These are phyloP conservation scores for Rhea pennata DNA, from an alignment of 2,113 vertebrate genomes.

Conservation along the genomic window DNA sequence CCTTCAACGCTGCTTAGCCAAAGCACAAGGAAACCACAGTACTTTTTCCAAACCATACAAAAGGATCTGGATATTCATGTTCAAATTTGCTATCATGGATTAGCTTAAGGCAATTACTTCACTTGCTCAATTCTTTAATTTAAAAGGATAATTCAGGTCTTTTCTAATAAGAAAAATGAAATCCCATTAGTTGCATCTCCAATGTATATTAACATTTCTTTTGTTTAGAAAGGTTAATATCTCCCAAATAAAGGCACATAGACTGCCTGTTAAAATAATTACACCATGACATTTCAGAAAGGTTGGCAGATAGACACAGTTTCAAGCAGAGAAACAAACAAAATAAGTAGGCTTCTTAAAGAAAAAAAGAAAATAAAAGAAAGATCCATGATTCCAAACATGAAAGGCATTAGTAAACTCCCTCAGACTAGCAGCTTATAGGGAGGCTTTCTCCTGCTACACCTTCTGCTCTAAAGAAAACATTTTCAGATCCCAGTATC, in stretches of 20 bases:
- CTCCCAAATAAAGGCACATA: constrained; percentile 86
- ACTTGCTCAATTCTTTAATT: constrained; percentile 79
- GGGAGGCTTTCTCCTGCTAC: background rate
- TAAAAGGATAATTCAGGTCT: constrained; percentile 75
- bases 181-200: constrained; percentile 82
- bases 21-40: constrained; percentile 79
- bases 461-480: background rate
- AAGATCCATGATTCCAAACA: constrained; percentile 10
- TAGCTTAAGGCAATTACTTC: constrained; percentile 85
- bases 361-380: too few relatives aligned
- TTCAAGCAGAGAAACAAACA: constrained; percentile 76
- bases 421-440: background rate
- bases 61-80: constrained; percentile 79
- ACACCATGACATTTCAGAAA: constrained; percentile 83
- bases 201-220: constrained; percentile 81
- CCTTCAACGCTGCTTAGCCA: constrained; percentile 76
- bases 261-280: constrained; percentile 88
- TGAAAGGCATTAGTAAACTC: background rate
- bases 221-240: constrained; percentile 88
- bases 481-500: background rate
- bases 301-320: constrained; percentile 76
- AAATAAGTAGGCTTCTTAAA: constrained; percentile 42
- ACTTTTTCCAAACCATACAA: constrained; percentile 72
- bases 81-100: constrained; percentile 79
- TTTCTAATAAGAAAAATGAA: constrained; percentile 85